Conservation (phyloP, 2,113 vertebrate species). For the Datnioides undecimradiatus region DNA sequence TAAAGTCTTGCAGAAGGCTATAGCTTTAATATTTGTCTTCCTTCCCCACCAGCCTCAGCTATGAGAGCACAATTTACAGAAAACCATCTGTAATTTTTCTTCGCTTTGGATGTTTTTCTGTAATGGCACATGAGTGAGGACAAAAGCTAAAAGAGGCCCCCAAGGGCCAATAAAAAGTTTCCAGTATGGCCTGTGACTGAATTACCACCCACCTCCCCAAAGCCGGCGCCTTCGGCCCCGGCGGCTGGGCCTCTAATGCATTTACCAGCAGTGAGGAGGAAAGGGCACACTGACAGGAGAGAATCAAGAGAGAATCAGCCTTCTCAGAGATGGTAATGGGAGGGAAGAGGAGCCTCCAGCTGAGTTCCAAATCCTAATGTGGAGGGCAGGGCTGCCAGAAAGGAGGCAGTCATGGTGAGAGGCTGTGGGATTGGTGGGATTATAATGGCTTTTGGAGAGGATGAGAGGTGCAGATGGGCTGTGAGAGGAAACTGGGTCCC, state of each 20-base stretch:
- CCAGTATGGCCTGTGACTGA: slow-evolving; percentile 30
- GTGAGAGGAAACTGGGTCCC: slow-evolving; percentile 58
- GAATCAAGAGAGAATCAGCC: slow-evolving; percentile 56
- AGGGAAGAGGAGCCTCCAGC: slow-evolving; percentile 24
- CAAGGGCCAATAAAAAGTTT: slow-evolving; percentile 46
- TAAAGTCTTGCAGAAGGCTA: too few relatives aligned
- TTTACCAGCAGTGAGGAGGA: slow-evolving; percentile 50
- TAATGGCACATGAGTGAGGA: slow-evolving; percentile 39
- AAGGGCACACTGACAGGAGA: slow-evolving; percentile 41
- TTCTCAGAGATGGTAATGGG: slow-evolving; percentile 53
- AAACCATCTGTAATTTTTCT: slow-evolving; percentile 29
- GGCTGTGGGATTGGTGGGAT: slow-evolving; percentile 61
- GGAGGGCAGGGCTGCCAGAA: slow-evolving; percentile 59
- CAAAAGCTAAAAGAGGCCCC: slow-evolving; percentile 41
- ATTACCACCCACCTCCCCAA: slow-evolving; percentile 50
- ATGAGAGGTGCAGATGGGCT: slow-evolving; percentile 72
- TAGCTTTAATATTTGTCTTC: slow-evolving; percentile 8
- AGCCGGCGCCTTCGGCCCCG: slow-evolving; percentile 30
- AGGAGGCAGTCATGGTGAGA: slow-evolving; percentile 55
- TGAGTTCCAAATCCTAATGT: slow-evolving; percentile 56
- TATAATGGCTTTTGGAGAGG: slow-evolving; percentile 62
- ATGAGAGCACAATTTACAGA: slow-evolving; percentile 31
- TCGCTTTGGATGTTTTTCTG: slow-evolving; percentile 33
- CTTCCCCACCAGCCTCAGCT: not conserved
- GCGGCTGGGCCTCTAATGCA: slow-evolving; percentile 42